Conservation (phyloP, 1,140 invertebrate genomes). For the Diorhabda elongata region DNA sequence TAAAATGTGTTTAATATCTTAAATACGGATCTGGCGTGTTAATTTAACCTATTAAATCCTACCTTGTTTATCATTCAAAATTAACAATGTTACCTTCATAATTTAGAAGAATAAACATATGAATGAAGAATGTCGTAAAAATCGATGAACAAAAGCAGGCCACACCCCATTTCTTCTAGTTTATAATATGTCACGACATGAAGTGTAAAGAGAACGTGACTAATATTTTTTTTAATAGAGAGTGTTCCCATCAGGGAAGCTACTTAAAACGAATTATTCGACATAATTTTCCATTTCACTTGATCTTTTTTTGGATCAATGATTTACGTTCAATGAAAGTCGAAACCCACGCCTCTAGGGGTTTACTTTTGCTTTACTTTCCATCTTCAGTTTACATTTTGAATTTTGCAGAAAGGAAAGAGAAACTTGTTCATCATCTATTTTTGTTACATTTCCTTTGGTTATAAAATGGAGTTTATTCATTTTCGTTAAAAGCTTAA, state of each 20-base stretch:
- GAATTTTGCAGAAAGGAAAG: neutral
- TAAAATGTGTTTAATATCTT: too few relatives aligned
- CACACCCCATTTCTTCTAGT: neutral
- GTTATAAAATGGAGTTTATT: too few relatives aligned
- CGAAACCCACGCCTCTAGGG: neutral
- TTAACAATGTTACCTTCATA: too few relatives aligned
- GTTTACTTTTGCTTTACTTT: neutral
- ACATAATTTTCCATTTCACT: neutral
- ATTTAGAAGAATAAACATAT: too few relatives aligned
- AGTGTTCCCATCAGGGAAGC: conserved; percentile 1
- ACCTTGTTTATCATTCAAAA: too few relatives aligned
- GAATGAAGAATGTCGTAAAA: neutral
- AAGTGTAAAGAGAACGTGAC: conserved; percentile 2
- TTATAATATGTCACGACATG: neutral
- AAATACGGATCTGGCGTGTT: too few relatives aligned
- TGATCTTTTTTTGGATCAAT: neutral
- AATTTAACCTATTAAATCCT: too few relatives aligned
- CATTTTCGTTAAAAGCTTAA: too few relatives aligned
- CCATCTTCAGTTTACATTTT: neutral
- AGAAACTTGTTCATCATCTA: neutral
- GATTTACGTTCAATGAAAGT: conserved; percentile 2
- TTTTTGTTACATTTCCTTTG: too few relatives aligned
- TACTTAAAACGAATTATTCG: conserved; percentile 2
- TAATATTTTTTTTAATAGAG: neutral
- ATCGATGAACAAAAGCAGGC: neutral